Evolutionary conservation across 1,140 invertebrate species (phyloP).

Genomic region (Colletes gigas): DNA sequence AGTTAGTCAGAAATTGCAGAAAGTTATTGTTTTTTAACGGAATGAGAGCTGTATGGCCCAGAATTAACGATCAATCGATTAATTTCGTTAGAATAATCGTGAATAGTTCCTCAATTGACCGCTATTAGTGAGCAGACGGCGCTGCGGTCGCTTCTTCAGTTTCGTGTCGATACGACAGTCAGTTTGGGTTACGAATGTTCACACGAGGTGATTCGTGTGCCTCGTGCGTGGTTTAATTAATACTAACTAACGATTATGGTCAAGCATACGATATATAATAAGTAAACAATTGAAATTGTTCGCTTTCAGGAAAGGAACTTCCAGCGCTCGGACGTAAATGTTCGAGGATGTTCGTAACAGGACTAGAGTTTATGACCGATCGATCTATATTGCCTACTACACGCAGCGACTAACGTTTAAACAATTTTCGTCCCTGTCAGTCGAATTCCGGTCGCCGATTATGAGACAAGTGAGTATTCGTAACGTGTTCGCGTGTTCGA

Average conservation of each 20-base stretch:
- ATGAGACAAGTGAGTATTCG: slow-evolving; percentile 15
- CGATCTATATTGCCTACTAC: slow-evolving; percentile 74
- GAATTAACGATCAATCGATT: no score
- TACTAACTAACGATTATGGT: background rate
- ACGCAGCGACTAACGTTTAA: slow-evolving; percentile 64
- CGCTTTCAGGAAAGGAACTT: slow-evolving; percentile 47
- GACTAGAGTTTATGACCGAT: slow-evolving; percentile 57
- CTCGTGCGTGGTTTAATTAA: background rate
- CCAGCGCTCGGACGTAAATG: slow-evolving; percentile 55
- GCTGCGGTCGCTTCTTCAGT: no score
- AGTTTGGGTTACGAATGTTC: no score
- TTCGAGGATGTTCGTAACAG: slow-evolving; percentile 45
- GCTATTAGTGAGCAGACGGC: no score
- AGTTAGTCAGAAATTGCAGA: no score
- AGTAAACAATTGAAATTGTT: background rate
- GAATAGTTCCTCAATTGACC: no score
- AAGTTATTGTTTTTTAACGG: no score
- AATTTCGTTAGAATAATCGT: no score
- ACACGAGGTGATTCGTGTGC: no score
- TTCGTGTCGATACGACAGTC: no score
- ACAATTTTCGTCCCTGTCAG: slow-evolving; percentile 59
- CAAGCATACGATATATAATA: no score
- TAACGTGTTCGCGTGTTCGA: background rate
- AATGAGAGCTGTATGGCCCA: no score
- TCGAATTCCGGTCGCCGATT: slow-evolving; percentile 55